phyloP scores from a whole-genome alignment of 2,113 vertebrate species.

The Fulica atra region DNA sequence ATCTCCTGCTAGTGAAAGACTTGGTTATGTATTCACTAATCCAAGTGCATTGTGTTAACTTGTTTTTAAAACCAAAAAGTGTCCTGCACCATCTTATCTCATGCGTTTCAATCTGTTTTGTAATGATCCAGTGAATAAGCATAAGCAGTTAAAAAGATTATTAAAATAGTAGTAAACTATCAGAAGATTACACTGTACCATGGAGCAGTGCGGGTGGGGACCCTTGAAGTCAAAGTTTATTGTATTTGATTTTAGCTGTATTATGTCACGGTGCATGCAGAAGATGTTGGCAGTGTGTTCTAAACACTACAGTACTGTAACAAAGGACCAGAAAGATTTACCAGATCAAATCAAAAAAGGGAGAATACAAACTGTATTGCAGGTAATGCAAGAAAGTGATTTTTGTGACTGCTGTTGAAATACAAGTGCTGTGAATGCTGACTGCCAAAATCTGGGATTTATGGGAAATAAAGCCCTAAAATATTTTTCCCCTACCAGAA shows the following conservation, averaged over 20 bases:
- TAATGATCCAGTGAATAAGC: neutral
- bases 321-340: conserved; percentile 63
- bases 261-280: neutral
- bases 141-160: neutral
- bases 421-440: conserved; percentile 71
- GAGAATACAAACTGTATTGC: conserved; percentile 48
- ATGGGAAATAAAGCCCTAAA: conserved; percentile 68
- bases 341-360: neutral
- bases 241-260: neutral
- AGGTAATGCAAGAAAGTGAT: conserved; percentile 33
- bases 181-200: neutral
- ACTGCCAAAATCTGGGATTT: conserved; percentile 69
- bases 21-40: neutral
- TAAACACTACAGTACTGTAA: neutral
- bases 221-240: neutral
- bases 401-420: conserved; percentile 69
- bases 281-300: neutral
- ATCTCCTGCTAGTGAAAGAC: neutral
- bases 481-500: conserved; percentile 54
- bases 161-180: neutral
- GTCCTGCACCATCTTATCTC: neutral
- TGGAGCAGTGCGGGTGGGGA: neutral
- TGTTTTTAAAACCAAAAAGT: neutral
- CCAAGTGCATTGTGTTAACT: neutral
- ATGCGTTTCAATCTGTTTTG: neutral